Evolutionary conservation across 2,888 invertebrate species (phyloP).

Genomic region (Kryphioiulus occultus): DNA sequence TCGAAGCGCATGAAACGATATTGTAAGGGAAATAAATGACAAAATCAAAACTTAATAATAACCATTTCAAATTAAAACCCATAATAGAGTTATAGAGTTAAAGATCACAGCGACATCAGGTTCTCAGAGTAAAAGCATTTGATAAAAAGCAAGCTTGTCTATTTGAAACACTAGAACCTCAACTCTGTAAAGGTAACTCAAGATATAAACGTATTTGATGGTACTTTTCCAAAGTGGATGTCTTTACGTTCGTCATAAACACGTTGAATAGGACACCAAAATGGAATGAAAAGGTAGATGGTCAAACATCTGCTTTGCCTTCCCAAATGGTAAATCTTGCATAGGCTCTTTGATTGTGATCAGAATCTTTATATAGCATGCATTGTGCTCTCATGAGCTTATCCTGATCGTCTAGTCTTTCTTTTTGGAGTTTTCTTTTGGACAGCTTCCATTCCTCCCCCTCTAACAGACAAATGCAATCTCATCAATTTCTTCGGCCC

Average conservation of each 20-base stretch:
- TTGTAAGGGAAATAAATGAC: too few species aligned
- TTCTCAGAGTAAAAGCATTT: too few species aligned
- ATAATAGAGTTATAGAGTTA: too few species aligned
- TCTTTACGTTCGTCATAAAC: neutral
- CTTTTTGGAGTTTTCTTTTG: neutral
- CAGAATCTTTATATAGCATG: neutral
- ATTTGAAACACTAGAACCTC: too few species aligned
- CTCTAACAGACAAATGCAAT: neutral
- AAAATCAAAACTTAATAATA: too few species aligned
- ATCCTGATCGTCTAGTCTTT: neutral
- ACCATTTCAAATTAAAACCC: too few species aligned
- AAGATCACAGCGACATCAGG: too few species aligned
- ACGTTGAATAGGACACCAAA: neutral
- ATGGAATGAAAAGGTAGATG: neutral
- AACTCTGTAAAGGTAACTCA: too few species aligned
- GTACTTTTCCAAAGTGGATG: neutral
- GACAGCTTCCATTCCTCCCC: neutral
- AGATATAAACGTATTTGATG: too few species aligned
- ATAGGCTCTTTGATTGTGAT: neutral
- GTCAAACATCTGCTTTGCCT: neutral
- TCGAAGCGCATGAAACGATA: too few species aligned
- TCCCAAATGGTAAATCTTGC: neutral
- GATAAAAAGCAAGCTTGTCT: too few species aligned
- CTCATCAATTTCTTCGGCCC: neutral
- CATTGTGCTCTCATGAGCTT: neutral